Evolutionary conservation across 2,888 invertebrate species (phyloP).

Genomic region (Itoplectis maculator): DNA sequence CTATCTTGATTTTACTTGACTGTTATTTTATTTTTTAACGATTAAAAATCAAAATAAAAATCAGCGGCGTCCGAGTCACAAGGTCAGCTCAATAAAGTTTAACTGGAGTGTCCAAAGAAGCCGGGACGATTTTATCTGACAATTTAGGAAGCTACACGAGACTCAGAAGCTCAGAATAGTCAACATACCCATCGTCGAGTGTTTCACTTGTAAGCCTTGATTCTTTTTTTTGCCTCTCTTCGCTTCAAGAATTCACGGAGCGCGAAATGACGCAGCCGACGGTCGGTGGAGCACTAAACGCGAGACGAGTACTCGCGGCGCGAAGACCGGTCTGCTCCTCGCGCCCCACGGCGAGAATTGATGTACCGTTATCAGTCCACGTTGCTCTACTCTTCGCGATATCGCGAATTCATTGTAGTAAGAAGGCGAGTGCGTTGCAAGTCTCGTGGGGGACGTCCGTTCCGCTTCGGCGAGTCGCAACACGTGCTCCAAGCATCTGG

Average conservation of each 20-base stretch:
- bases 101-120: too few species aligned
- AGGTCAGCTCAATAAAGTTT: background rate
- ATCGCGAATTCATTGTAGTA: conserved; percentile 22
- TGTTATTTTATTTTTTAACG: background rate
- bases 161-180: background rate
- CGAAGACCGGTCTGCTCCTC: background rate
- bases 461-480: too few species aligned
- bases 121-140: background rate
- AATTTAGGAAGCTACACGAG: background rate
- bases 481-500: background rate
- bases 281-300: conserved; percentile 46
- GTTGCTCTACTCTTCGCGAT: conserved; percentile 1
- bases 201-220: background rate
- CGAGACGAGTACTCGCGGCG: conserved; percentile 21
- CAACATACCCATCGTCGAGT: conserved; percentile 52
- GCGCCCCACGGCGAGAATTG: conserved; percentile 8
- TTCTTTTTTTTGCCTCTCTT: background rate
- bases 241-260: background rate
- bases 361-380: conserved; percentile 53
- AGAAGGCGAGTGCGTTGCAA: background rate
- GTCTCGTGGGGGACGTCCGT: background rate
- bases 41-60: background rate
- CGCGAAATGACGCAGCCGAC: conserved; percentile 13
- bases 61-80: too few species aligned
- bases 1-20: background rate